These are phyloP conservation scores for Catostomus latipinnis DNA, from an alignment of 2,797 vertebrate genomes.

Conservation along the genomic window DNA sequence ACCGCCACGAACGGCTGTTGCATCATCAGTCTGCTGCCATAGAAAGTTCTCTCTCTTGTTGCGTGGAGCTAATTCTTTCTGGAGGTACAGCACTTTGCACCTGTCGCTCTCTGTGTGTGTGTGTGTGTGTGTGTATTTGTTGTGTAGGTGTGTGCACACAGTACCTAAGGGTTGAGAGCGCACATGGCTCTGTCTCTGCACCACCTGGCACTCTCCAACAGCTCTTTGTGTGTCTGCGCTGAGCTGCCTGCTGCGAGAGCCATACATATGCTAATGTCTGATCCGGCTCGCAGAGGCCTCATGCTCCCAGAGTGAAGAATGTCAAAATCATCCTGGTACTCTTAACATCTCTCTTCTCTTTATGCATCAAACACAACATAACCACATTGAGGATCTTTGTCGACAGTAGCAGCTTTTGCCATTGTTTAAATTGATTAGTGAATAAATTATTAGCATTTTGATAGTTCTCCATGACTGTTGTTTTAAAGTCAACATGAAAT, in stretches of 20 bases:
- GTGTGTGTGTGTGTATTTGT: constrained; percentile 35
- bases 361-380: background rate
- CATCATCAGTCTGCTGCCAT: background rate
- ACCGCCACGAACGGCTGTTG: too few species aligned
- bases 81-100: constrained; percentile 79
- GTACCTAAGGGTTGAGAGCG: constrained; percentile 63
- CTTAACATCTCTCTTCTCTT: constrained; percentile 27
- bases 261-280: constrained; percentile 84
- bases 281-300: constrained; percentile 66
- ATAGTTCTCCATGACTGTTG: background rate
- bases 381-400: constrained; percentile 19
- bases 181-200: constrained; percentile 69
- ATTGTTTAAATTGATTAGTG: constrained; percentile 15
- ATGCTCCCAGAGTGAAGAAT: constrained; percentile 67
- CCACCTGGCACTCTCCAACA: constrained; percentile 80
- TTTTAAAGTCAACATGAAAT: constrained; percentile 56
- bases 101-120: constrained; percentile 67
- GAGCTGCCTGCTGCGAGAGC: constrained; percentile 73
- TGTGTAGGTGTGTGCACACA: constrained; percentile 18
- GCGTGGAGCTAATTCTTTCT: constrained; percentile 52
- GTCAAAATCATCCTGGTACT: constrained; percentile 22
- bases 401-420: constrained; percentile 11
- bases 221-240: constrained; percentile 75
- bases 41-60: constrained; percentile 31
- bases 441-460: constrained; percentile 34